Evolutionary conservation across 2,113 vertebrate species (phyloP), one percentile per base, ranked within the genome.

Genomic region (Rhegmatorhina hoffmannsi): DNA sequence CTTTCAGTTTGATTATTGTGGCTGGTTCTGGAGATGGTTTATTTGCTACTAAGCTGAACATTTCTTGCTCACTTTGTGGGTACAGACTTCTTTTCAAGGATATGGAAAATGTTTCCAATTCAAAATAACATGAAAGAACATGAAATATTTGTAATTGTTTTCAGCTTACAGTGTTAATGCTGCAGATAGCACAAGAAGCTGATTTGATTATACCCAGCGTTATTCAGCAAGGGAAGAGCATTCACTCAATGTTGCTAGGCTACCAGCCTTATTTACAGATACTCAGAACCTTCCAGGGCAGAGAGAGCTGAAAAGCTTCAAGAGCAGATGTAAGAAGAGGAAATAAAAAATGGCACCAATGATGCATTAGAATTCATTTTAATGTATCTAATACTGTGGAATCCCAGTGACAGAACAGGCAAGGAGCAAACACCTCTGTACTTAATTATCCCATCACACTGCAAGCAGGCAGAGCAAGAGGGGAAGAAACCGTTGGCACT

Each of bases 261-360:
- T 97, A 97, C 96, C 77, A 95, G 82, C 69, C 79, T 97, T 97
- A 96, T 97, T 97, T 97, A 97, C 94, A 95, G 96, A 95, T 89
- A 96, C 84, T 89, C 69, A 87, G 90, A 97, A 96, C 73, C 90
- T 97, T 96, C 93, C 77, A 94, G 89, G 84, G 82, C 67, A 96
- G 47, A 84, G 73, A 90, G 55, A 90, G 31, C 60, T 90, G 87
- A 87, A 96, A 96, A 82, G 68, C 76, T 90, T 84, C 63, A 87
- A 90, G 73, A 95, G 26, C 79, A 85, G 89, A 94, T 93, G 80
- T 66, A 81, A 66, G 86, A 68, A 83, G 31, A 9, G 23, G 58
- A 89, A 92, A 91, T 77, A 75, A 95, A 84, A 95, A 94, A 83
- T 89, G 64, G 24, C 62, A 87, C n/a, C 33, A 55, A 95, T 89